Conservation (phyloP, 92 coral and sea anemone genomes). For the Actinostola sp. region DNA sequence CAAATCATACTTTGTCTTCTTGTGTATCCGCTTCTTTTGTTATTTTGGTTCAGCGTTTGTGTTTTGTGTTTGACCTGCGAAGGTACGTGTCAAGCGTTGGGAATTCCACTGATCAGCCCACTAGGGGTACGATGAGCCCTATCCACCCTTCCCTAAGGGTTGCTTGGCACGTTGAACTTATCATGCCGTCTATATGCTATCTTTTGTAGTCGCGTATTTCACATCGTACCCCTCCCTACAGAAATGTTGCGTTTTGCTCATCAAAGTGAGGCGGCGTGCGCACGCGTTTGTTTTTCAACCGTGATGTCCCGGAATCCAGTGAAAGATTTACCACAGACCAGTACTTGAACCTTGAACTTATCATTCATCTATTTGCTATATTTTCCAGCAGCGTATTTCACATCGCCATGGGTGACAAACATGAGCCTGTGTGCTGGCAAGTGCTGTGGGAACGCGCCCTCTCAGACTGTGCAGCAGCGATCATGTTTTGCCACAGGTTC, state of each 20-base stretch:
- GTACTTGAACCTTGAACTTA: background rate
- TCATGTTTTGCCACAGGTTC: constrained; percentile 3
- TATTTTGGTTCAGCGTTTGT: too few relatives aligned
- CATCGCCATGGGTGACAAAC: constrained; percentile 14
- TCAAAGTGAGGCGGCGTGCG: constrained; percentile 2
- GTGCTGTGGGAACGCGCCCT: constrained; percentile 22
- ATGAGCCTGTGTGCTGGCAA: constrained; percentile 3
- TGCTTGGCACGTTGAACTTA: too few relatives aligned
- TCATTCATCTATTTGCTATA: background rate
- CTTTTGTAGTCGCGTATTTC: background rate
- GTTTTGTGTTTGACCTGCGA: too few relatives aligned
- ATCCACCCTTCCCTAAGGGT: too few relatives aligned
- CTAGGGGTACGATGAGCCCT: too few relatives aligned
- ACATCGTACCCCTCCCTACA: background rate
- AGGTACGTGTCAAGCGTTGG: too few relatives aligned
- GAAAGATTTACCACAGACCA: background rate
- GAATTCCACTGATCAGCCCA: too few relatives aligned
- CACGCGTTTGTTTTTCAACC: background rate
- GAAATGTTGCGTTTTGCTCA: background rate
- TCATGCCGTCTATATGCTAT: background rate
- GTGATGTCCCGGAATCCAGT: too few relatives aligned
- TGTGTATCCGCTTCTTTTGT: background rate
- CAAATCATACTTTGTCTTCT: background rate
- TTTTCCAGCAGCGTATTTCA: background rate
- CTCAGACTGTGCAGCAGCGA: constrained; percentile 20